phyloP scores from a whole-genome alignment of 2,797 vertebrate species.

The Malurus splendens region DNA sequence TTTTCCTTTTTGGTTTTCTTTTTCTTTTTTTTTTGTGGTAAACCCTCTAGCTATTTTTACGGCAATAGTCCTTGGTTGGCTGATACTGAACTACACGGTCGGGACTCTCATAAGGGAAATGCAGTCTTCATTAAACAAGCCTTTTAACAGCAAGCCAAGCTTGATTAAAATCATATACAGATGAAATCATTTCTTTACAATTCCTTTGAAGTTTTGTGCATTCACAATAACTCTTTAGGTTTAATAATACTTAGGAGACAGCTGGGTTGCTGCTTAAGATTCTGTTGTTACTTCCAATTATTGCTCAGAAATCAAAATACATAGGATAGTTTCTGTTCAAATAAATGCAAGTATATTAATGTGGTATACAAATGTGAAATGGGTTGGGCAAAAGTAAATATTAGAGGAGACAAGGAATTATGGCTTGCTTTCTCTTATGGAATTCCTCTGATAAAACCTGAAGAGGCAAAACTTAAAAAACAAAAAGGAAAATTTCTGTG shows the following conservation, averaged over 20 bases:
- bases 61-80: constrained; percentile 21
- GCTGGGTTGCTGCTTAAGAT: constrained; percentile 27
- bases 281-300: constrained; percentile 46
- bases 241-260: constrained; percentile 50
- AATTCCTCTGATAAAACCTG: not conserved
- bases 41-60: constrained; percentile 31
- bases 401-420: not conserved
- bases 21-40: not conserved
- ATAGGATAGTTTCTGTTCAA: constrained; percentile 30
- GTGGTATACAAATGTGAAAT: constrained; percentile 19
- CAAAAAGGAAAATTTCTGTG: constrained; percentile 27
- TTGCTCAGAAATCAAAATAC: constrained; percentile 37
- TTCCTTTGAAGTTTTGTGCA: constrained; percentile 52
- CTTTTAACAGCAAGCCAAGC: constrained; percentile 64
- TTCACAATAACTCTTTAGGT: constrained; percentile 48
- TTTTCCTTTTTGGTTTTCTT: not conserved
- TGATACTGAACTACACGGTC: constrained; percentile 26
- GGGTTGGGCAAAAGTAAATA: not conserved
- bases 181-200: constrained; percentile 62
- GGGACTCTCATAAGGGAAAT: constrained; percentile 38
- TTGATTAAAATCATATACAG: constrained; percentile 63
- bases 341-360: constrained; percentile 9
- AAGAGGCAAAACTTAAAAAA: not conserved
- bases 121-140: constrained; percentile 56
- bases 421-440: not conserved